Evolutionary conservation across 1,140 invertebrate genomes (phyloP).

Genomic region (Onthophagus taurus): DNA sequence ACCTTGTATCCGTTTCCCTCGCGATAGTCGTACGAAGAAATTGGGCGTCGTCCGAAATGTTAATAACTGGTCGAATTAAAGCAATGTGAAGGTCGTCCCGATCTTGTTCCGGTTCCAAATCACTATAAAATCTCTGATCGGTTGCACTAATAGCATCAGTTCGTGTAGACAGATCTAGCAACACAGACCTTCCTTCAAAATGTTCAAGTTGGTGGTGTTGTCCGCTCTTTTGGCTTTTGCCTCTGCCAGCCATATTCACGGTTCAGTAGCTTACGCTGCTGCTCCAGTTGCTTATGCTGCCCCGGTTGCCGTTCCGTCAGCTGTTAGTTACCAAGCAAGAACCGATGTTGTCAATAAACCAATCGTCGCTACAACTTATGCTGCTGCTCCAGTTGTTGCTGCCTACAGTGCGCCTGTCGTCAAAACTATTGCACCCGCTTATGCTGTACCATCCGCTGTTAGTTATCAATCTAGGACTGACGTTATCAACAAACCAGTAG

Average conservation of each 20-base stretch:
- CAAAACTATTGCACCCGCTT: slow-evolving; percentile 18
- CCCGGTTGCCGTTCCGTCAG: slow-evolving; percentile 17
- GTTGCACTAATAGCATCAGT: slow-evolving; percentile 6
- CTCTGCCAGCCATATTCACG: slow-evolving; percentile 31
- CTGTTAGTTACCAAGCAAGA: slow-evolving; percentile 20
- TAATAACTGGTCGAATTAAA: slow-evolving; percentile 1
- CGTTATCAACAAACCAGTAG: slow-evolving; percentile 20
- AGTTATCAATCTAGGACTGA: slow-evolving; percentile 22
- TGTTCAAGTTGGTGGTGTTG: slow-evolving; percentile 48
- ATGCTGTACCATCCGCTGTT: slow-evolving; percentile 19
- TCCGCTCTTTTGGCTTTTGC: slow-evolving; percentile 40
- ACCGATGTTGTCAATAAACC: slow-evolving; percentile 21
- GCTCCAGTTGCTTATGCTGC: slow-evolving; percentile 33
- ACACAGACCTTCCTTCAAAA: slow-evolving; percentile 43
- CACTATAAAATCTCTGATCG: slow-evolving; percentile 2
- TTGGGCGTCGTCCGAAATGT: slow-evolving; percentile 11
- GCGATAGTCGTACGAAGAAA: slow-evolving; percentile 8
- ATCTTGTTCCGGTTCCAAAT: slow-evolving; percentile 6
- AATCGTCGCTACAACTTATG: slow-evolving; percentile 19
- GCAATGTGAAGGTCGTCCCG: slow-evolving; percentile 9
- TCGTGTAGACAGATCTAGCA: slow-evolving; percentile 20
- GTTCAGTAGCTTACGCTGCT: slow-evolving; percentile 30
- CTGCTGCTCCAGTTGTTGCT: slow-evolving; percentile 11
- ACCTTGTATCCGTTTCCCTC: slow-evolving; percentile 7
- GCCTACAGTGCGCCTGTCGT: slow-evolving; percentile 9